Evolutionary conservation across 2,888 invertebrate genomes (phyloP), one percentile per base, ranked within the genome.

Genomic region (Agriopis aurantiaria): DNA sequence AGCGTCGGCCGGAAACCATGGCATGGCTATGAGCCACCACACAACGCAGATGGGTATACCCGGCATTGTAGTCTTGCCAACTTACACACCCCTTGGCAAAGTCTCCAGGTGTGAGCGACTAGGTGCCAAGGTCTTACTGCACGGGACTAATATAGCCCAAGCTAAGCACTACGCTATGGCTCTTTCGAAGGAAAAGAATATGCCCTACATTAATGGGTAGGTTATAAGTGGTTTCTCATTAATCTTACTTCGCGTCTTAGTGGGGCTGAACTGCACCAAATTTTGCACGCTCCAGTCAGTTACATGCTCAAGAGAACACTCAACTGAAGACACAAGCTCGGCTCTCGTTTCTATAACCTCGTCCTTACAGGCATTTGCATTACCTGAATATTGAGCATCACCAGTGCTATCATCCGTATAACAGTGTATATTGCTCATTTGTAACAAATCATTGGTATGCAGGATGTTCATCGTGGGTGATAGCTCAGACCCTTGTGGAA

Each of bases 1-100:
- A 0, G 98, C 99, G 0, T 98, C 98, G 2, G 95, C 98, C 52
- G 99, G 99, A 0, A 99, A 99, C 88, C 99, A 99, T 87, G 98
- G 98, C 0, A 95, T 97, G 75, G 95, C 95, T 0, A 73, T 98
- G 72, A 95, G 96, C 71, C 97, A 97, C 87, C 98, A 98, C 84
- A 96, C 97, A 0, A 91, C 95, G 69, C 94, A 95, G 67, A 88
- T 98, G 33, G 94, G 93, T 12, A 95, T 97, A 58, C 96, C 97
- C 0, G 96, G 96, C 12, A 96, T 97, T 0, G 96, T 99, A 1
- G 97, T 98, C 3, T 98, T 99, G 98, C 99, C 99, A 0, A 93
- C 95, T 1, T 95, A 96, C 8, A 98, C 98, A 0, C 97, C 99
- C 0, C 96, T 98, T 56, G 98, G 98, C 96, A 99, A 99, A 92